Percentiles rank a stretch among this genome's conserved stretches.
These are phyloP conservation scores for Chaetodon auriga DNA, from an alignment of 2,113 vertebrate genomes.

Conservation along the genomic window DNA sequence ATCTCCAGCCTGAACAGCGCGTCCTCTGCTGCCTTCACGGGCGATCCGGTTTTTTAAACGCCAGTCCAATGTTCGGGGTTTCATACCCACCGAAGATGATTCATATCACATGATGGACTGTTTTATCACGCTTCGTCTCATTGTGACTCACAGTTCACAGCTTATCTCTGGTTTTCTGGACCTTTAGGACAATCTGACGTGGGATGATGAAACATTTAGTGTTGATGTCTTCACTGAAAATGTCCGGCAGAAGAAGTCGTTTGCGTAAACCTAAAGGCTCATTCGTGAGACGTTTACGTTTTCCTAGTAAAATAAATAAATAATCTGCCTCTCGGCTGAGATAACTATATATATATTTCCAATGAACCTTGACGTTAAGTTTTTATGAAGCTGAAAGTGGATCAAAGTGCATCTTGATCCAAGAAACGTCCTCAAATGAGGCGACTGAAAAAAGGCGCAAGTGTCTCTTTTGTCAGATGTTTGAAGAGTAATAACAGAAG, in stretches of 20 bases:
- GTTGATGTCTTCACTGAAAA: constrained; percentile 26
- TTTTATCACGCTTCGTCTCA: background rate
- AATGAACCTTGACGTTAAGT: background rate
- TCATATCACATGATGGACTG: background rate
- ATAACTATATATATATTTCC: background rate
- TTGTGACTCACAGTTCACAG: constrained; percentile 24
- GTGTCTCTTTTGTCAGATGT: background rate
- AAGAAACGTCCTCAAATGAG: constrained; percentile 16
- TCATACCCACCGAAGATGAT: constrained; percentile 7
- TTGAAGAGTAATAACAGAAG: background rate
- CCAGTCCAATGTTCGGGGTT: constrained; percentile 67
- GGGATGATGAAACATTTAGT: constrained; percentile 9
- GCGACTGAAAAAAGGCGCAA: background rate
- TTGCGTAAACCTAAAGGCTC: background rate
- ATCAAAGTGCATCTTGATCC: constrained; percentile 6
- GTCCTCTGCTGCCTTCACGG: constrained; percentile 43
- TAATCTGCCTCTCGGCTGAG: background rate
- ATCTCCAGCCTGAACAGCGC: constrained; percentile 59
- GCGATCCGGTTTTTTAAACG: constrained; percentile 56
- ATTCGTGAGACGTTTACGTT: background rate
- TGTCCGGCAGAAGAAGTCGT: background rate
- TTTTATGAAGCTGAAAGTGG: constrained; percentile 2
- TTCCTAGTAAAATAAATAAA: constrained; percentile 36
- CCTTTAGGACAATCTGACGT: background rate
- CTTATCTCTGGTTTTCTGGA: constrained; percentile 65